Evolutionary conservation across 2,888 invertebrate genomes (phyloP), one percentile per base, ranked within the genome.

Genomic region (Spisula solida): DNA sequence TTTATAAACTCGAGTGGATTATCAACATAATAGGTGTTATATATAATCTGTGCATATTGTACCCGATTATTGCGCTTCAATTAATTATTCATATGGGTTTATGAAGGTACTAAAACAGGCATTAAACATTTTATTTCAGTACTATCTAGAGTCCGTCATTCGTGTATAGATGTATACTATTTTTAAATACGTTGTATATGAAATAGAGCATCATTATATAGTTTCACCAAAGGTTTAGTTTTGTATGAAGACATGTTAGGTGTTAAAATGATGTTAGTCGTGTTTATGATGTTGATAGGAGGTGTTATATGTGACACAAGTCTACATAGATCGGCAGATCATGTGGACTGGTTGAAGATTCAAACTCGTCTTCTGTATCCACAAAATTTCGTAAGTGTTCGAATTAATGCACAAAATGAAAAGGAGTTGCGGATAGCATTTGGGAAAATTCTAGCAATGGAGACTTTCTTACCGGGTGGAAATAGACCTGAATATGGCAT

Each of bases 391-490:
- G 91, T 91, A 12, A 90, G 89, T 81, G 91, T 94, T 34, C 82
- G 83, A 18, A 90, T 91, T 34, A 93, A 93, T 79, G 66, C 90
- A 14, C 79, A 88, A 34, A 60, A 82, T 55, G 91, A 93, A 83
- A 90, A 93, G 34, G 94, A 95, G 84, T 51, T 95, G 51, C 88
- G 94, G 47, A 88, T 95, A 12, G 91, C 93, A 0, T 94, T 89
- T 86, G 88, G 92, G n/a, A 91, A 92, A 18, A 91, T 94, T 25
- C 56, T 93, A 16, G 85, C 93, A 6, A 84, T 94, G 89, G 95
- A 95, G 82, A 93, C 92, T 20, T 92, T 92, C 12, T 79, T 91
- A 29, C 81, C 89, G n/a, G 85, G 88, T 56, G 88, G 84, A 0
- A 66, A 81, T 31, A 87, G 78, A 12, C 70, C 90, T 20, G 93